phyloP scores from a whole-genome alignment of 2,888 invertebrate species.

The Stenurella melanura region DNA sequence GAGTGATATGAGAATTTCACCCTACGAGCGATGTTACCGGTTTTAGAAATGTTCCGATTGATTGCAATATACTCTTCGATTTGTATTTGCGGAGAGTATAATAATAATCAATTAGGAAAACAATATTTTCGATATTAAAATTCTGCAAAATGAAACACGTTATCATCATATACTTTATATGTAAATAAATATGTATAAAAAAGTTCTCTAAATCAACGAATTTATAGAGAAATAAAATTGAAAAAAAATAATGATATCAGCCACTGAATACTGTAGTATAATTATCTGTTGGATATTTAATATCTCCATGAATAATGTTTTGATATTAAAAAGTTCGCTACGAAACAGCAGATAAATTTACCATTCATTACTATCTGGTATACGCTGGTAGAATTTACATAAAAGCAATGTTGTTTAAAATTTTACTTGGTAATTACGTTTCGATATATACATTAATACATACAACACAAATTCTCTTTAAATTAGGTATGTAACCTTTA shows the following conservation, averaged over 20 bases:
- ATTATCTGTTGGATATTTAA: constrained; percentile 7
- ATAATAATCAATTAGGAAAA: no score
- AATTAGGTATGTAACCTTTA: background rate
- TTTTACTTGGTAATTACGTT: background rate
- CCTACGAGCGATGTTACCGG: no score
- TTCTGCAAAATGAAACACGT: no score
- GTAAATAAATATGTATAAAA: no score
- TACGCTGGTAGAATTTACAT: background rate
- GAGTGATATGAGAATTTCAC: no score
- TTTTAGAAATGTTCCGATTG: no score
- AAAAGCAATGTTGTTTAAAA: background rate
- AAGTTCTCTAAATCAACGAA: background rate
- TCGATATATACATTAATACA: background rate
- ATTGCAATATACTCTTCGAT: no score
- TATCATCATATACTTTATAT: no score
- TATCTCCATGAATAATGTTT: background rate
- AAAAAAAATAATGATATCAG: background rate
- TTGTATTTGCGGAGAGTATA: no score
- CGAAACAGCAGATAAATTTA: background rate
- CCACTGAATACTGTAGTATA: background rate
- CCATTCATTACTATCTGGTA: constrained; percentile 5
- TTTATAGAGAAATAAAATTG: background rate
- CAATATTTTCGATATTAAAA: no score
- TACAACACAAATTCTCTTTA: background rate
- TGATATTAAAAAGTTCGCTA: background rate